A percentile compares a stretch with the other conserved stretches of the same genome.
Conservation (phyloP, 1,140 invertebrate species). For the Tetramorium parvispinum region DNA sequence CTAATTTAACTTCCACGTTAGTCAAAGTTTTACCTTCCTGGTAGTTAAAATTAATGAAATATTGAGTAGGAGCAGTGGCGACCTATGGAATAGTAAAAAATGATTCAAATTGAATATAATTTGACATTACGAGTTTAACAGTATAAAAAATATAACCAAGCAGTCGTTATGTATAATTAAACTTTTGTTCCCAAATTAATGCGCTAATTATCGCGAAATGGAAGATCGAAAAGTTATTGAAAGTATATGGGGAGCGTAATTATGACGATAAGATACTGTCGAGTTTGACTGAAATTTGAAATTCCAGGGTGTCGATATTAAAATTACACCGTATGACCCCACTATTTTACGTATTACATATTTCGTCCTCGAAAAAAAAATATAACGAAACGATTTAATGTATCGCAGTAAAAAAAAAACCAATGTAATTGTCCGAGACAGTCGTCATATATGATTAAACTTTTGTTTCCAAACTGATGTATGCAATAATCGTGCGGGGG, state of each 20-base stretch:
- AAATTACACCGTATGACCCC: neutral
- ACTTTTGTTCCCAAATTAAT: slow-evolving; percentile 14
- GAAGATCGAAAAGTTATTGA: neutral
- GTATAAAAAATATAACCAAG: neutral
- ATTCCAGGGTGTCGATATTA: neutral
- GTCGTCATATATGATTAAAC: neutral
- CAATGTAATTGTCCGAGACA: neutral
- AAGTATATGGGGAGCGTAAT: neutral
- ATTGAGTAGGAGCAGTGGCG: too few species aligned
- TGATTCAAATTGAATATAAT: too few species aligned
- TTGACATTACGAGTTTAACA: too few species aligned
- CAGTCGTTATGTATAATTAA: neutral
- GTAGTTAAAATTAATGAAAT: too few species aligned
- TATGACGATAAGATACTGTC: neutral
- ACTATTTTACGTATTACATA: neutral
- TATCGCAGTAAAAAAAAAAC: neutral
- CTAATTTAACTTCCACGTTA: too few species aligned
- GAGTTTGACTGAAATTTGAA: neutral
- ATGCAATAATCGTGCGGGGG: neutral
- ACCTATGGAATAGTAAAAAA: too few species aligned
- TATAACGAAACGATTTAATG: neutral
- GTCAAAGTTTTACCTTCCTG: too few species aligned
- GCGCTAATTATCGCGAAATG: slow-evolving; percentile 6
- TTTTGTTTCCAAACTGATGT: slow-evolving; percentile 17
- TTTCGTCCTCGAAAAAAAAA: too few species aligned